Conservation (phyloP, 1,140 invertebrate species). For the Calliopsis andreniformis region DNA sequence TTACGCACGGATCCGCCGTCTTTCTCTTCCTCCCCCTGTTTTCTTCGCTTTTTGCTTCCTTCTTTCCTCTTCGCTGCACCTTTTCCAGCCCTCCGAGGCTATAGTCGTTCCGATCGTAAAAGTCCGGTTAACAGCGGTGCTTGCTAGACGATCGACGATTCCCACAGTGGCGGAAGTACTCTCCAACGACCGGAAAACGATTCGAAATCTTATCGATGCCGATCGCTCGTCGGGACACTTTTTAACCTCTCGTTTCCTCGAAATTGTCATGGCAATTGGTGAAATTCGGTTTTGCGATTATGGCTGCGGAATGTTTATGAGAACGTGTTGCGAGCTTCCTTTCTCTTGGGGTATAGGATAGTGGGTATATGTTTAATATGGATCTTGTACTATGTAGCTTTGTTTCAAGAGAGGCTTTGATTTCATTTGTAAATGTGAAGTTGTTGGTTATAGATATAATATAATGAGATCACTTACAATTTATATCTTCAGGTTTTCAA, state of each 20-base stretch:
- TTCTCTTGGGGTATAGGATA: background rate
- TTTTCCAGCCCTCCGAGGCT: background rate
- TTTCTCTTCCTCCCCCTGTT: background rate
- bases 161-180: conserved; percentile 56
- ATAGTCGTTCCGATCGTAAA: conserved; percentile 60
- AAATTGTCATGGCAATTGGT: conserved; percentile 10
- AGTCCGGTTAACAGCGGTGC: conserved; percentile 64
- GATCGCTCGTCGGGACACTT: conserved; percentile 22
- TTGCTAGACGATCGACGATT: conserved; percentile 65
- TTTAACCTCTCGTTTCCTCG: conserved; percentile 3
- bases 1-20: conserved; percentile 46
- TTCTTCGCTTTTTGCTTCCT: conserved; percentile 7
- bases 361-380: no score
- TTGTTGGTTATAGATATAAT: no score
- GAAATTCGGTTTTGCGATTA: background rate
- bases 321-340: background rate
- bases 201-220: conserved; percentile 63
- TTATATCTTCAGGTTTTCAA: no score
- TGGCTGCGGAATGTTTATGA: background rate
- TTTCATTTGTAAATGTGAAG: no score
- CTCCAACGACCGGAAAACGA: conserved; percentile 69
- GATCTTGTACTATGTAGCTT: no score
- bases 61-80: background rate
- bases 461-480: no score
- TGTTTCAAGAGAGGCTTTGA: no score